Base-by-base conservation (phyloP, 2,113 vertebrate genomes). In the Anhinga rufa region DNA sequence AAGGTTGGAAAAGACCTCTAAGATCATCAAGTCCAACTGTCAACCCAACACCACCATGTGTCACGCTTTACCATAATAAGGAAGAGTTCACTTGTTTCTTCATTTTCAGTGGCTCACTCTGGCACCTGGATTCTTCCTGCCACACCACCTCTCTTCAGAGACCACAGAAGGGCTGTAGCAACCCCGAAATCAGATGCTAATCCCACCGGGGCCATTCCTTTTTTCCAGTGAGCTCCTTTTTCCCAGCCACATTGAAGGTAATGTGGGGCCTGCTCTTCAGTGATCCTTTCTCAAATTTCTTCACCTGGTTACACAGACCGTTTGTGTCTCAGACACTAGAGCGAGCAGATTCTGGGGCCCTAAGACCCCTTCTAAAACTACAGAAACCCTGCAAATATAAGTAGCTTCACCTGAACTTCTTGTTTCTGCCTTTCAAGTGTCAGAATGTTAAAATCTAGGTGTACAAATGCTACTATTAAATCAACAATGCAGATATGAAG, bases 401-500 rank as follows among this genome's bases (percentile, higher is more conserved):
- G 71, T 3, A 85, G 44, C 36, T 92, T 82, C 44, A 83, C 62
- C 40, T 34, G 38, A 82, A 58, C 31, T 57, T 36, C 52, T 72
- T 42, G 34, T 32, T 80, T 60, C 52, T 76, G 74, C 65, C 40
- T 85, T 76, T 94, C 61, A 87, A 81, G 22, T 18, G 60, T 31
- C 72, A 74, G 34, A 28, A 26, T 21, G 22, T 68, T 51, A 78
- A 82, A 88, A 77, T 80, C 34, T 42, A 52, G 14, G 66, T 60
- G 52, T 60, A 69, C 7, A 90, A 82, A 74, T 17, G 46, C 26
- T 81, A 57, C 51, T 40, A 51, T 28, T 46, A 88, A 82, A 89
- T 89, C 65, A 89, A 64, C 29, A 65, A 87, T 14, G 58, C 46
- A 90, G 90, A 74, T 88, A 90, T 2, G 26, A 90, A 85, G 51